These are phyloP conservation scores for Heliconius erato DNA, from an alignment of 2,888 invertebrate species.

Conservation along the genomic window DNA sequence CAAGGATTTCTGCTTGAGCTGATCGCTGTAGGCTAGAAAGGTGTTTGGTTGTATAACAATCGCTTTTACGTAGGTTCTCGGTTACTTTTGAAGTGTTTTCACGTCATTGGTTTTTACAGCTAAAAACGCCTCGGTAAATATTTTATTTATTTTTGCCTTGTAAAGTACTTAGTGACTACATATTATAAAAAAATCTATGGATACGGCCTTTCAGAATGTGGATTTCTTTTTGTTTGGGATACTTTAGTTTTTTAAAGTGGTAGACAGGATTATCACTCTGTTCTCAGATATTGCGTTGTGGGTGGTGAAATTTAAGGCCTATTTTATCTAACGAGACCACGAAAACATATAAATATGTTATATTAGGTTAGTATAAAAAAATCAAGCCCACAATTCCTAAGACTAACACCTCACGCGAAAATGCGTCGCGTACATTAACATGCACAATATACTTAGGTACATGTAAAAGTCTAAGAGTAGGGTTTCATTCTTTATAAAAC, in stretches of 20 bases:
- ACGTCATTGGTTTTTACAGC: conserved; percentile 67
- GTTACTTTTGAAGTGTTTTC: conserved; percentile 67
- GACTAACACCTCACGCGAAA: too few species aligned
- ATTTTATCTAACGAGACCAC: background rate
- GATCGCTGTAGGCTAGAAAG: conserved; percentile 69
- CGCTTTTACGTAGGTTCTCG: conserved; percentile 52
- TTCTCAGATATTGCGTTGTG: background rate
- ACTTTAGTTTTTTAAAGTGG: background rate
- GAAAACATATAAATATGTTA: background rate
- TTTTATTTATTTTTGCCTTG: conserved; percentile 13
- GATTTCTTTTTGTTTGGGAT: background rate
- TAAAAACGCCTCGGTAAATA: conserved; percentile 32
- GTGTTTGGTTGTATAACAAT: conserved; percentile 80
- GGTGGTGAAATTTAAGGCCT: background rate
- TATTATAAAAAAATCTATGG: conserved; percentile 4
- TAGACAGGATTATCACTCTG: background rate
- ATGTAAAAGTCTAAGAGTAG: too few species aligned
- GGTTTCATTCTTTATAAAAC: too few species aligned
- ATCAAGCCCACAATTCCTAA: too few species aligned
- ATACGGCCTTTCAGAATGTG: background rate
- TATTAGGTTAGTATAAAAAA: too few species aligned
- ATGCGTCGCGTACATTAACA: too few species aligned
- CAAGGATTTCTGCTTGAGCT: conserved; percentile 69
- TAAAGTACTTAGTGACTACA: conserved; percentile 14
- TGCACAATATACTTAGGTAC: too few species aligned